Evolutionary conservation across 2,113 vertebrate species (phyloP).

Genomic region (Papio anubis): DNA sequence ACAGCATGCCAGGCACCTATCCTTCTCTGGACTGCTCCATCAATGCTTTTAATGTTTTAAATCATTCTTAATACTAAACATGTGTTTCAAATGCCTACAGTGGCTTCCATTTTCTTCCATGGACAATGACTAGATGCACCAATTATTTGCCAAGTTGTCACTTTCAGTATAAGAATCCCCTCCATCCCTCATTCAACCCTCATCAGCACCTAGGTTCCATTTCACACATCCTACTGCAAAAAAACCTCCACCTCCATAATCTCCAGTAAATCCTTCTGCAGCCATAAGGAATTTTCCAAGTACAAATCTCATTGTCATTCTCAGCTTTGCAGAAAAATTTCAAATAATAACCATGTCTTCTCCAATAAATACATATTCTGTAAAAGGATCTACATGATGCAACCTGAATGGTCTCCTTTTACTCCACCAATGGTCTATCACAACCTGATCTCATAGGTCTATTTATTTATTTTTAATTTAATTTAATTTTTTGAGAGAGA

Average conservation of each 20-base stretch:
- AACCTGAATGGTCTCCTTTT: accelerated
- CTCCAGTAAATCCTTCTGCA: neutral
- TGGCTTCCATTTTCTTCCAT: neutral
- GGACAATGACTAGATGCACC: no score
- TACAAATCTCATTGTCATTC: neutral
- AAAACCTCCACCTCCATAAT: neutral
- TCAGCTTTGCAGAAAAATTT: neutral
- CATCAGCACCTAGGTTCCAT: neutral
- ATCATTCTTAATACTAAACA: neutral
- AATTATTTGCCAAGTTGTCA: neutral
- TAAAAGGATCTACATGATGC: accelerated
- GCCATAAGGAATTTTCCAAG: neutral
- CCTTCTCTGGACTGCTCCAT: neutral
- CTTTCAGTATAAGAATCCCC: neutral
- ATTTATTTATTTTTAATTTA: no score
- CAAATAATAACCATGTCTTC: neutral
- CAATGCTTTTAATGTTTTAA: neutral
- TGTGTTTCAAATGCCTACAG: neutral
- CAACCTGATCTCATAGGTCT: neutral
- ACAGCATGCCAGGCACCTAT: no score
- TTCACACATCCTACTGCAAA: neutral
- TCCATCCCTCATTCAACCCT: neutral
- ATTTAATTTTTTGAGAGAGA: no score
- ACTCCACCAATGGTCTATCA: no score
- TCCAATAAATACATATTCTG: neutral